phyloP scores from a whole-genome alignment of 2,113 vertebrate species.

The Dendropsophus ebraccatus region DNA sequence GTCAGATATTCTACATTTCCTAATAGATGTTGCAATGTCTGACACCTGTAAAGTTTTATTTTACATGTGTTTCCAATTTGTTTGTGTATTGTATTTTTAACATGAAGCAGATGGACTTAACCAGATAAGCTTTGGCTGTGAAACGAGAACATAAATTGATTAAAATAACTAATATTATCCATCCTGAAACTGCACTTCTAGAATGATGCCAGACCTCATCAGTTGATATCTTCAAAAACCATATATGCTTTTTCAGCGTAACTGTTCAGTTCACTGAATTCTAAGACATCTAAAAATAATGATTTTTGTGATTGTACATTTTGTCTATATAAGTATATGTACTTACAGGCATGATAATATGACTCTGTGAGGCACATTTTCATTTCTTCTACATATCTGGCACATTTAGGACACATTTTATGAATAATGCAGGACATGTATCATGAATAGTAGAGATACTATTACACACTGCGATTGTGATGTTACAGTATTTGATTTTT shows the following conservation, averaged over 20 bases:
- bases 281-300: neutral
- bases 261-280: neutral
- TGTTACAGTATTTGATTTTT: neutral
- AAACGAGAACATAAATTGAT: conserved; percentile 38
- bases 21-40: conserved; percentile 21
- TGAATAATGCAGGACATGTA: neutral
- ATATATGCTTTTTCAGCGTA: neutral
- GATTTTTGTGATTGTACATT: neutral
- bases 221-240: conserved; percentile 18
- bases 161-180: conserved; percentile 27
- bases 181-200: conserved; percentile 2
- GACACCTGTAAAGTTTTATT: conserved; percentile 5
- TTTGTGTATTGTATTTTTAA: conserved; percentile 26
- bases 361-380: neutral
- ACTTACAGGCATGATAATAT: neutral
- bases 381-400: neutral
- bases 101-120: conserved; percentile 32
- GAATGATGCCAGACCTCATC: neutral
- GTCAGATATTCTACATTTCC: neutral
- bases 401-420: neutral
- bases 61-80: conserved; percentile 16
- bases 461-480: neutral
- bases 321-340: neutral
- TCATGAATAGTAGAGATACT: neutral
- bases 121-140: conserved; percentile 31